Base-by-base conservation (phyloP, 2,113 vertebrate species). In the Trichomycterus rosablanca region DNA sequence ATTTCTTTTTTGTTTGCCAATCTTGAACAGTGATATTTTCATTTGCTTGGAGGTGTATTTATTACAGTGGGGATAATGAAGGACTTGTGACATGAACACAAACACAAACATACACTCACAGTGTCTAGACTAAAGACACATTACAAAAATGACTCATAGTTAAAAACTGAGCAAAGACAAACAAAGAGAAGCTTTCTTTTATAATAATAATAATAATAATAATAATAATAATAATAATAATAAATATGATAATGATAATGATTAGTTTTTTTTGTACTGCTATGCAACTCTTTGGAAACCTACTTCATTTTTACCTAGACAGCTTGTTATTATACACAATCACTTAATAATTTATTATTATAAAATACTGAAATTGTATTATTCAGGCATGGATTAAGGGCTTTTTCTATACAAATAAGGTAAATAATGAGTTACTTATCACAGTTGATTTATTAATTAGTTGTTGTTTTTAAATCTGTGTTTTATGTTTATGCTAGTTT, bases 11-110 rank as follows among this genome's bases (percentile, higher is more conserved):
- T 59, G 56, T 32, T 44, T 59, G 42, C 40, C 18, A 59, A 34
- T 45, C 42, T 59, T 32, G 14, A 11, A 59, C 45, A 59, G 40
- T 56, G n/a, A 45, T 59, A 59, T 45, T 59, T 59, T 32, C 26
- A 20, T 15, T 10, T 24, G 42, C 20, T 45, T 59, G 56, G 43
- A 58, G 55, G 56, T 59, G 56, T n/a, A 15, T 20, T 59, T 16
- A 59, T 59, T 18, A 45, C 42, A n/a, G 7, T 32, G 26, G 1
- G 7, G 7, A 11, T 45, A 59, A 59, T 45, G 56, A 59, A 15
- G 42, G 42, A 26, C 24, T 45, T 7, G 42, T 30, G 24, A 45
- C 19, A 6, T 9, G 5, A 5, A 32, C 26, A 45, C 56, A 59
- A 19, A 59, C 42, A 45, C 55, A 56, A 9, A 51, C 12, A 37